Base-by-base conservation (phyloP, 1,140 invertebrate species). In the Papilio helenus region DNA sequence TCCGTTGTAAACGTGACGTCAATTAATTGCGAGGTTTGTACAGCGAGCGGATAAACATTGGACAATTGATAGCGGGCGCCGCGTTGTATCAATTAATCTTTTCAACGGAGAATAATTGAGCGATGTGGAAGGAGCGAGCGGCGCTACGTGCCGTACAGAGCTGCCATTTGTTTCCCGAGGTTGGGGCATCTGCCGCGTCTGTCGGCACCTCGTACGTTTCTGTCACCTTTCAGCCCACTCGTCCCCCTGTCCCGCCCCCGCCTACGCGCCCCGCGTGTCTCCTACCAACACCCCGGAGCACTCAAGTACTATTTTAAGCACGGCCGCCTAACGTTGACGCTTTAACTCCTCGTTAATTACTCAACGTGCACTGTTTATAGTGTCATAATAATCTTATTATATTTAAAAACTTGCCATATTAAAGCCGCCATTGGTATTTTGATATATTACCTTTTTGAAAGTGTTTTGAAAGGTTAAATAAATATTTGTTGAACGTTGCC, bases 131-230 rank as follows among this genome's bases (percentile, higher is more conserved):
- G 51, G 29, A 76, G 51, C 29, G 29, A 20, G 16, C 46, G 29
- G 51, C 51, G 49, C 12, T 29, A 76, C 49, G 26, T 58, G 55
- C 26, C 49, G 20, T n/a, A 76, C 20, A 77, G 55, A 42, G 76
- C 34, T 74, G 58, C 73, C 55, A 77, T 78, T 77, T 71, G 42
- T 81, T 80, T 72, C 79, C 58, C 14, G 65, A 23, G 20, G 76
- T 77, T 42, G 61, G 29, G 49, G 65, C 65, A 71, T 77, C 55
- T 79, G 74, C n/a, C 29, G 12, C 61, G 77, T 77, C 79, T 79
- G 76, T 83, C 79, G 71, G 77, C 80, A 80, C 58, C 77, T 79
- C 34, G 76, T 82, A 29, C 76, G 73, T 78, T 65, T 79, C 79
- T 82, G 79, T 82, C 81, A 79, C 68, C 55, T 73, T 68, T 65